Base-by-base conservation (phyloP, 2,888 invertebrate genomes). In the Tachina grossa region DNA sequence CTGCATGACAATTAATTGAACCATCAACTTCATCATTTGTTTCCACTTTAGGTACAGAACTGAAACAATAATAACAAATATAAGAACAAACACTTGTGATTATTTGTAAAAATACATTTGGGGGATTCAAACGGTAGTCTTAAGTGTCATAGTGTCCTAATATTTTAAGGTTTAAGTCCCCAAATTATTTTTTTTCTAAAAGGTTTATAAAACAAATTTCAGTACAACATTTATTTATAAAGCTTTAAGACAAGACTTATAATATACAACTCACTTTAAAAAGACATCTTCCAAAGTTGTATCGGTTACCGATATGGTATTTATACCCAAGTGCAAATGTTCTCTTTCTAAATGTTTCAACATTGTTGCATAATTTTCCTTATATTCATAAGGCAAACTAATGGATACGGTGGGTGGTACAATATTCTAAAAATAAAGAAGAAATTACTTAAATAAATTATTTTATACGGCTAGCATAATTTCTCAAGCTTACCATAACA, bases 221-320 rank as follows among this genome's bases (percentile, higher is more conserved):
- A 2, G 4, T 4, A 31, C 31, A 31, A 31, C 31, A 31, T 31
- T 31, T 31, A 4, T 31, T 31, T 31, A 31, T 31, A 31, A 31
- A 31, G 31, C 22, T 22, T 31, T 31, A 31, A 31, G 5, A 47
- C 14, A 47, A 14, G 47, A 11, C 13, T 47, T 13, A 4, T 13
- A 13, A n/a, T n/a, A 31, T 9, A 43, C 13, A 45, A 81, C 80
- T 84, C 88, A 96, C 97, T 95, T 96, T 69, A 98, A 91, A 91
- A 98, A 98, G 2, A 99, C 98, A 92, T 98, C 98, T 92, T 99
- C 98, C 89, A 99, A 94, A 0, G 98, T 98, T 0, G 98, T 97
- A 19, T 97, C 95, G 0, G 97, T 96, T 0, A 98, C 95, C 0
- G 97, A 97, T 80, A 97, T 96, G 10, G 96, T 95, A 66, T 94